Evolutionary conservation across 2,113 vertebrate species (phyloP).

Genomic region (Callorhinus ursinus): DNA sequence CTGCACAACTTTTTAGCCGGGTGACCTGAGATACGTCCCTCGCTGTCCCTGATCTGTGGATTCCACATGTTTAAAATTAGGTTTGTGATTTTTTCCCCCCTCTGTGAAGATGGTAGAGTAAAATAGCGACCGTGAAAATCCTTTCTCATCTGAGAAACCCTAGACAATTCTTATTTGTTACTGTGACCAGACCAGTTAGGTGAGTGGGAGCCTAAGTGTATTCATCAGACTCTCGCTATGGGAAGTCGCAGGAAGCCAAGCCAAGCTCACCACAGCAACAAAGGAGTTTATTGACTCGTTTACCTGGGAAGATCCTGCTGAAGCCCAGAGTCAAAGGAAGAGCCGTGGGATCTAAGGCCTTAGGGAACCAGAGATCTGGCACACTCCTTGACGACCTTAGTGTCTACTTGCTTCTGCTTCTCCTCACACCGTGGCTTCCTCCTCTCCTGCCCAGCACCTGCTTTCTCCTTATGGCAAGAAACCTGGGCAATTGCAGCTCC

Average conservation of each 20-base stretch:
- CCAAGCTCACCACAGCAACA: slow-evolving; percentile 37
- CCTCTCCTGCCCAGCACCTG: not conserved
- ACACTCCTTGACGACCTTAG: too few species aligned
- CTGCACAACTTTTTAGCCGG: not conserved
- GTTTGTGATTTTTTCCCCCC: not conserved
- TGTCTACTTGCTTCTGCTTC: not conserved
- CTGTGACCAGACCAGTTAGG: slow-evolving; percentile 60
- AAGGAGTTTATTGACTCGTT: slow-evolving; percentile 57
- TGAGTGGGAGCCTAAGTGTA: not conserved
- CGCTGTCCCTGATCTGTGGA: not conserved
- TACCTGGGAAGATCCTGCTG: slow-evolving; percentile 34
- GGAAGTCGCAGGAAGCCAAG: slow-evolving; percentile 22
- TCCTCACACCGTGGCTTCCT: not conserved
- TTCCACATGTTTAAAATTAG: slow-evolving; percentile 2
- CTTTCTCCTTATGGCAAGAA: not conserved
- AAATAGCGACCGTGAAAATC: not conserved
- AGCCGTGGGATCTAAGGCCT: not conserved
- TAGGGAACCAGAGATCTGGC: not conserved
- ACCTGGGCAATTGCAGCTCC: not conserved
- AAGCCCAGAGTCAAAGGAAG: slow-evolving; percentile 8
- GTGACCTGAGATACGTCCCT: not conserved
- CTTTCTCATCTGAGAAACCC: not conserved
- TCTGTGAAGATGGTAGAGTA: not conserved
- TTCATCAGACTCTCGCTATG: slow-evolving; percentile 15
- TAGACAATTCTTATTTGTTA: slow-evolving; percentile 16